Conservation (phyloP, 2,113 vertebrate species). For the Hippoglossus stenolepis region DNA sequence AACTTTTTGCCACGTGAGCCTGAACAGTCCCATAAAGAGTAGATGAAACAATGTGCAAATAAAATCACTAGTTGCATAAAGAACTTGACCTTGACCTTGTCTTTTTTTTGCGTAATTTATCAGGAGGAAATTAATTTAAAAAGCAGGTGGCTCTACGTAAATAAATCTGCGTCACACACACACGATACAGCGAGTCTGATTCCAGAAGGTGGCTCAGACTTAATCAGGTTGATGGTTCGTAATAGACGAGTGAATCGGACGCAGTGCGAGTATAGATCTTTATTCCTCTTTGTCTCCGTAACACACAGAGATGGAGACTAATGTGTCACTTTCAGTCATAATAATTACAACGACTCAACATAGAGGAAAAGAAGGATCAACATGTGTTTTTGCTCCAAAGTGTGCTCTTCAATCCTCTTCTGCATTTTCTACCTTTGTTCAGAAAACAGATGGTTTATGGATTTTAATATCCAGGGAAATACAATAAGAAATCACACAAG, state of each 20-base stretch:
- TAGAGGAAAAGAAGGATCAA: too few species aligned
- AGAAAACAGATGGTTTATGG: too few species aligned
- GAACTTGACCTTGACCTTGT: constrained; percentile 6
- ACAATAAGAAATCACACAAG: too few species aligned
- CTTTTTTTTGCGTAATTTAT: constrained; percentile 1
- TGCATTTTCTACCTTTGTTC: too few species aligned
- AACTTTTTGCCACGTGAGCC: too few species aligned
- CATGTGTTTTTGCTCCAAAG: too few species aligned
- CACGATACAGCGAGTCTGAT: neutral
- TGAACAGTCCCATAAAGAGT: too few species aligned
- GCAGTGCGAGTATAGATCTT: neutral
- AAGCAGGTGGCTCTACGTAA: neutral
- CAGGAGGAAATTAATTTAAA: neutral
- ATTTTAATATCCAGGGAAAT: too few species aligned
- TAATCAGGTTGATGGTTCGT: neutral
- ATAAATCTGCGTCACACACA: neutral
- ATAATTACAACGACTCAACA: too few species aligned
- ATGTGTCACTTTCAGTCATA: constrained; percentile 50
- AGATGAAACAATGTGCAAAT: too few species aligned
- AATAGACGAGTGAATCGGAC: neutral
- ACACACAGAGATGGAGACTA: constrained; percentile 38
- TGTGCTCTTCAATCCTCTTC: too few species aligned
- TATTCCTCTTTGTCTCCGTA: constrained; percentile 9
- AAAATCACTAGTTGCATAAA: too few species aligned
- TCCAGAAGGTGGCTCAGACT: neutral